Evolutionary conservation across 2,888 invertebrate species (phyloP).

Genomic region (Andrena chrysosceles): DNA sequence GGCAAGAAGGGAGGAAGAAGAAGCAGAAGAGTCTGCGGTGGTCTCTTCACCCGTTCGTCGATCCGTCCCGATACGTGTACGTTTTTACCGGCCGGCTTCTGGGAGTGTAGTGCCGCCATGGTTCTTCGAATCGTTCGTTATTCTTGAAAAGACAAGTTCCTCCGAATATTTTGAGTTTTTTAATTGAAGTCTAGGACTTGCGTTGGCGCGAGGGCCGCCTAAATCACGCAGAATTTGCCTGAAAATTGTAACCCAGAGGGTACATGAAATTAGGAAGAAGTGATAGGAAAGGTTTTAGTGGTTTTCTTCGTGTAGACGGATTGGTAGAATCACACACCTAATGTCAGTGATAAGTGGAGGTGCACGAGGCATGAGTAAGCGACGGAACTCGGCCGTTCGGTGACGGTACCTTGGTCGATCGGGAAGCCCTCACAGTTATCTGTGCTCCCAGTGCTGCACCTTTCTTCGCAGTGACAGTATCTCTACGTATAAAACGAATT

Average conservation of each 20-base stretch:
- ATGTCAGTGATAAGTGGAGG: conserved; percentile 35
- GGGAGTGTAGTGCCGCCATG: conserved; percentile 42
- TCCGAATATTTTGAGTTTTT: not conserved
- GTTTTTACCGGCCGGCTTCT: conserved; percentile 66
- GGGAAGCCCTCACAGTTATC: conserved; percentile 63
- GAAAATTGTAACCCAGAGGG: too few relatives aligned
- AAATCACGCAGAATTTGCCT: too few relatives aligned
- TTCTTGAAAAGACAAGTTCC: not conserved
- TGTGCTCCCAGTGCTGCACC: conserved; percentile 39
- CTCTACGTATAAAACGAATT: conserved; percentile 8
- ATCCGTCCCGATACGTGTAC: conserved; percentile 43
- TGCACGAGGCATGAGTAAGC: conserved; percentile 32
- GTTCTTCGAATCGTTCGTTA: conserved; percentile 10
- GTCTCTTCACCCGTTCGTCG: conserved; percentile 38
- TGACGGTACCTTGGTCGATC: conserved; percentile 58
- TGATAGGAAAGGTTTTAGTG: not conserved
- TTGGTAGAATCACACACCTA: conserved; percentile 33
- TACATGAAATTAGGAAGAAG: not conserved
- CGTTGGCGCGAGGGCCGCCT: not conserved
- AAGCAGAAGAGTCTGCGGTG: conserved; percentile 53
- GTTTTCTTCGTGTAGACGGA: conserved; percentile 1
- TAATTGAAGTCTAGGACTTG: not conserved
- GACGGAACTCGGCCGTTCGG: conserved; percentile 60
- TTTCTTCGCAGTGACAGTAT: not conserved
- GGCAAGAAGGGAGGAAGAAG: conserved; percentile 42